phyloP scores from a whole-genome alignment of 1,140 invertebrate species.

The Scylla paramamosain region DNA sequence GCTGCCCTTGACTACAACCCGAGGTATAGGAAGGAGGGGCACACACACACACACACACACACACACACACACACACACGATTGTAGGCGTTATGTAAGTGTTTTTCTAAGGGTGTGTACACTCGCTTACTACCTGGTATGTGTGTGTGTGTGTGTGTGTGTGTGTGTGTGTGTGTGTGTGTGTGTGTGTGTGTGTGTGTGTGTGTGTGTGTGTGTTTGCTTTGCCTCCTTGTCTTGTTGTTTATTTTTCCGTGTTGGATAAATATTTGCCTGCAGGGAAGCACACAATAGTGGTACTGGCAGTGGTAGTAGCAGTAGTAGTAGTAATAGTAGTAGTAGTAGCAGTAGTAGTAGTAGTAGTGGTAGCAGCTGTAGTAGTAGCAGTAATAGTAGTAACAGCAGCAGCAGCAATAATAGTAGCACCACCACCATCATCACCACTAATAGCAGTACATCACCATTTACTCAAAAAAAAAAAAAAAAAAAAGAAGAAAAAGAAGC shows the following conservation, averaged over 20 bases:
- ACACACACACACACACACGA: not conserved
- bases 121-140: not conserved
- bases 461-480: too few relatives aligned
- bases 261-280: too few relatives aligned
- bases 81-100: too few relatives aligned
- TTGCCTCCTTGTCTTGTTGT: too few relatives aligned
- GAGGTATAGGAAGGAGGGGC: not conserved
- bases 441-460: too few relatives aligned
- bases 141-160: conserved; percentile 33
- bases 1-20: too few relatives aligned
- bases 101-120: not conserved
- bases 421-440: too few relatives aligned
- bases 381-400: too few relatives aligned
- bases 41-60: not conserved
- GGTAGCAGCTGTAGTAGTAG: not conserved
- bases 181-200: conserved; percentile 36
- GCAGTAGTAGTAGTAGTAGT: conserved; percentile 22
- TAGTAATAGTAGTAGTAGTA: conserved; percentile 13
- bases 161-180: conserved; percentile 39
- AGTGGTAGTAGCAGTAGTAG: not conserved
- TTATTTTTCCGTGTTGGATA: too few relatives aligned
- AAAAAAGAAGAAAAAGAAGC: too few relatives aligned
- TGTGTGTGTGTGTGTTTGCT: not conserved
- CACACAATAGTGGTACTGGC: too few relatives aligned
- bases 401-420: too few relatives aligned